These are phyloP conservation scores for Parapsyche elsis DNA, from an alignment of 1,140 invertebrate species.

Conservation along the genomic window DNA sequence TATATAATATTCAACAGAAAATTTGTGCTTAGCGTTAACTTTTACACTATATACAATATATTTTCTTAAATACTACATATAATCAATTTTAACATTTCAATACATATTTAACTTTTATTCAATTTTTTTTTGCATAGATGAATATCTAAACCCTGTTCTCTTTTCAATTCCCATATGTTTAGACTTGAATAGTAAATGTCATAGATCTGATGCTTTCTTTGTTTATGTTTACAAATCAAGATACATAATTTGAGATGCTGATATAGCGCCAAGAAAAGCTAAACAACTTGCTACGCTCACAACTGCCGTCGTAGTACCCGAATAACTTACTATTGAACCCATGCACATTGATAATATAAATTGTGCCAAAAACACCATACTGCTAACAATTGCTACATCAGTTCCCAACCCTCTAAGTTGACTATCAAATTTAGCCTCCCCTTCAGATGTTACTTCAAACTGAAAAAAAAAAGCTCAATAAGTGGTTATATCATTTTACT, in stretches of 20 bases:
- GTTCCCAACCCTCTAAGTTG: conserved; percentile 89
- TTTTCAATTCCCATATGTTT: neutral
- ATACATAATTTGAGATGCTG: conserved; percentile 89
- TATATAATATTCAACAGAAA: too few relatives aligned
- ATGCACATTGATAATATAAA: conserved; percentile 88
- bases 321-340: conserved; percentile 83
- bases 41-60: too few relatives aligned
- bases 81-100: too few relatives aligned
- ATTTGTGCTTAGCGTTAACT: too few relatives aligned
- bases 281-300: conserved; percentile 83
- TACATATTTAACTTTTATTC: too few relatives aligned
- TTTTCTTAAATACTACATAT: too few relatives aligned
- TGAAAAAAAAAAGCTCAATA: too few relatives aligned
- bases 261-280: conserved; percentile 84
- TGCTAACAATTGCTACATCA: conserved; percentile 92
- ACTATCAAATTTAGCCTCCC: conserved; percentile 63
- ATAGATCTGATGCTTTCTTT: neutral
- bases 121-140: neutral
- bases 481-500: neutral
- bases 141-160: neutral
- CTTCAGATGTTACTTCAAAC: conserved; percentile 74
- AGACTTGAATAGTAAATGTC: neutral
- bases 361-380: conserved; percentile 96
- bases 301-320: conserved; percentile 89
- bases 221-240: conserved; percentile 80